These are phyloP conservation scores for Parthenolecanium corni DNA, from an alignment of 2,888 invertebrate species.

Conservation along the genomic window DNA sequence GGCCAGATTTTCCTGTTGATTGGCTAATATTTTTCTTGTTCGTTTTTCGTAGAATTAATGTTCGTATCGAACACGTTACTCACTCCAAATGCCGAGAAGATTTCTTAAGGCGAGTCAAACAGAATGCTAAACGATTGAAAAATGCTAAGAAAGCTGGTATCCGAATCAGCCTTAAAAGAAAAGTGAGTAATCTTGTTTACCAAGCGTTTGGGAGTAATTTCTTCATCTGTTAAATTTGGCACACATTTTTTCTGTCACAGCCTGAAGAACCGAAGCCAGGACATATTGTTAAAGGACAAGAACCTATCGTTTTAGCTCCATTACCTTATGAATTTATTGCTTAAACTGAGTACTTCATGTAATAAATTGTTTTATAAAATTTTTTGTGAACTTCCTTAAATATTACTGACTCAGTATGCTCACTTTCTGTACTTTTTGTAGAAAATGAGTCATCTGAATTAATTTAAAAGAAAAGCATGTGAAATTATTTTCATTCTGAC, in stretches of 20 bases:
- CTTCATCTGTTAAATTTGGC: too few species aligned
- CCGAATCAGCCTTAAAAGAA: slow-evolving; percentile 29
- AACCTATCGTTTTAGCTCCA: slow-evolving; percentile 75
- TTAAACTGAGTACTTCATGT: slow-evolving; percentile 47
- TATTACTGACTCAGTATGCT: too few species aligned
- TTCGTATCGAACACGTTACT: slow-evolving; percentile 92
- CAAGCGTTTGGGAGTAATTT: too few species aligned
- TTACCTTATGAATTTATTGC: slow-evolving; percentile 98
- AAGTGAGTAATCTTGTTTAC: slow-evolving; percentile 18
- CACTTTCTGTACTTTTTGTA: too few species aligned
- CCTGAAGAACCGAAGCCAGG: slow-evolving; percentile 73
- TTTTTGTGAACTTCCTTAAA: too few species aligned
- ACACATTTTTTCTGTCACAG: slow-evolving; percentile 42
- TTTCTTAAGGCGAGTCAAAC: slow-evolving; percentile 86
- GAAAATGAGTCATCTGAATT: too few species aligned
- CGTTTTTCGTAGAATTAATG: slow-evolving; percentile 67
- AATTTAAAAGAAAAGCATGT: too few species aligned
- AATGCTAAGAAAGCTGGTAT: slow-evolving; percentile 69
- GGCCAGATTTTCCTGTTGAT: too few species aligned
- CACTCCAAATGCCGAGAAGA: slow-evolving; percentile 97
- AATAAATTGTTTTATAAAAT: slow-evolving; percentile 28
- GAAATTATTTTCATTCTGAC: too few species aligned
- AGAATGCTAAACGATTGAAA: slow-evolving; percentile 72
- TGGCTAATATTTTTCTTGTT: too few species aligned
- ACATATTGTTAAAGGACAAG: slow-evolving; percentile 74